Evolutionary conservation across 2,797 vertebrate genomes (phyloP).

Genomic region (Urophycis tenuis): DNA sequence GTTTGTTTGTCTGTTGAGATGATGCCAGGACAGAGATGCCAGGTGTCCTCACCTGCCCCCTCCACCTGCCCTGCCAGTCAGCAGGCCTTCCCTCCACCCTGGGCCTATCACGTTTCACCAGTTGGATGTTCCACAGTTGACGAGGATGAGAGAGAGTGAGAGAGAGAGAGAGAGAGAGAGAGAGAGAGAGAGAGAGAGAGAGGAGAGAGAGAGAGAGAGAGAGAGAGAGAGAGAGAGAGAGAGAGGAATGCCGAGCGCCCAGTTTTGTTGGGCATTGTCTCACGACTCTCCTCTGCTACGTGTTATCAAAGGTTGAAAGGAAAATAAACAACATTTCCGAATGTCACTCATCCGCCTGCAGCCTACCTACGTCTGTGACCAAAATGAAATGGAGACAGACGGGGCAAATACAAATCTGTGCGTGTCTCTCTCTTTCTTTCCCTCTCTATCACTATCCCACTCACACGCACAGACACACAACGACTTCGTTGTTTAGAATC

Average conservation of each 20-base stretch:
- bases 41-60: neutral
- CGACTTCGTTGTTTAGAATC: too few relatives aligned
- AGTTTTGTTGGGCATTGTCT: neutral
- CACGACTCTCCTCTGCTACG: neutral
- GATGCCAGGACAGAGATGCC: neutral
- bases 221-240: constrained; percentile 3
- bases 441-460: neutral
- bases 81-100: neutral
- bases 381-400: too few relatives aligned
- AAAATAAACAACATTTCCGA: neutral
- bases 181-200: neutral
- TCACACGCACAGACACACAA: neutral
- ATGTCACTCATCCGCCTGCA: too few relatives aligned
- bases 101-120: neutral
- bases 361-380: too few relatives aligned
- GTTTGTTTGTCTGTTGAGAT: neutral
- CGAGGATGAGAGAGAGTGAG: neutral
- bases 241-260: neutral
- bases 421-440: too few relatives aligned
- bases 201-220: neutral
- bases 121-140: neutral
- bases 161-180: neutral
- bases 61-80: neutral
- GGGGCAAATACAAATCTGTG: too few relatives aligned
- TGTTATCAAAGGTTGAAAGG: neutral